phyloP scores from a whole-genome alignment of 2,113 vertebrate species.

The Lonchura striata region DNA sequence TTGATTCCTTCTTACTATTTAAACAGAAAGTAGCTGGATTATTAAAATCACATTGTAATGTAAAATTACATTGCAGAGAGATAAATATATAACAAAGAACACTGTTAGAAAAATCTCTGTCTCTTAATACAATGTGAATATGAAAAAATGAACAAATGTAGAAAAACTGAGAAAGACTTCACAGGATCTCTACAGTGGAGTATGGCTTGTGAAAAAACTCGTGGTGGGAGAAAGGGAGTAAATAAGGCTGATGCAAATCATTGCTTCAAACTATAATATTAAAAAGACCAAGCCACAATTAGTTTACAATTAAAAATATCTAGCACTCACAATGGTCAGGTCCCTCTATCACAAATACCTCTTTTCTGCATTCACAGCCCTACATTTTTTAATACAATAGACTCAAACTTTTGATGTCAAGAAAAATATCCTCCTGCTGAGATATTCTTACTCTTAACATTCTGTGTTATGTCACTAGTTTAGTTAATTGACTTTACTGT shows the following conservation, averaged over 20 bases:
- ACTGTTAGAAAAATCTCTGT: not conserved
- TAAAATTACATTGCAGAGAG: not conserved
- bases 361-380: not conserved
- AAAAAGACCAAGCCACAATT: not conserved
- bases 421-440: not conserved
- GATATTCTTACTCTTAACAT: not conserved
- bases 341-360: not conserved
- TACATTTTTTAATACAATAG: not conserved
- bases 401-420: not conserved
- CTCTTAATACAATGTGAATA: not conserved
- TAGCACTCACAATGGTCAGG: not conserved
- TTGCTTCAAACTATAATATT: not conserved
- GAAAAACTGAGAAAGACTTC: not conserved
- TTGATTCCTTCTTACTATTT: not conserved
- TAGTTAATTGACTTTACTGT: not conserved
- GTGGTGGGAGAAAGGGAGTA: not conserved
- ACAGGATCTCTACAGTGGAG: not conserved
- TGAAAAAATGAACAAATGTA: not conserved
- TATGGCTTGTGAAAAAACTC: not conserved
- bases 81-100: not conserved
- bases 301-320: not conserved
- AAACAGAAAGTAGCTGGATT: not conserved
- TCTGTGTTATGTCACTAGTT: not conserved
- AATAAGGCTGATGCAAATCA: not conserved
- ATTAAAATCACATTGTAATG: not conserved